These are phyloP conservation scores for Tholera decimalis DNA, from an alignment of 2,888 invertebrate genomes.

Conservation along the genomic window DNA sequence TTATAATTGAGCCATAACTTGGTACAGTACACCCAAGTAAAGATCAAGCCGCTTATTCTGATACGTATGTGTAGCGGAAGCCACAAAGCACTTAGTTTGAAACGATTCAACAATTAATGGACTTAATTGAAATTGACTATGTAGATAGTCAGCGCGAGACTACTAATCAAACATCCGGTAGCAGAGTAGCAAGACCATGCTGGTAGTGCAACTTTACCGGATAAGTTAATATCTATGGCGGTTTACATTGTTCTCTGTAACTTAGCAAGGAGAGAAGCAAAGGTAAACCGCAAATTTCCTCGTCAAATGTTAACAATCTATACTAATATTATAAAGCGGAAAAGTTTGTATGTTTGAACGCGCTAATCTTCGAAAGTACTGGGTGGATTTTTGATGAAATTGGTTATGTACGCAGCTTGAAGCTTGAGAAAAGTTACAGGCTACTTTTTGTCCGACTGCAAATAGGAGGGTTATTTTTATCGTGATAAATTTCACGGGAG, in stretches of 20 bases:
- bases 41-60: conserved; percentile 22
- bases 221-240: not conserved
- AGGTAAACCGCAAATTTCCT: no score
- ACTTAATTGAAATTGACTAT: conserved; percentile 59
- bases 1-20: not conserved
- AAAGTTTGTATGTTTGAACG: no score
- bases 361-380: no score
- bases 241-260: not conserved
- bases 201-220: conserved; percentile 1
- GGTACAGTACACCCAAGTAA: not conserved
- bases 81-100: conserved; percentile 57
- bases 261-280: not conserved
- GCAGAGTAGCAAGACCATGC: conserved; percentile 28
- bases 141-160: conserved; percentile 29
- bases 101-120: conserved; percentile 58
- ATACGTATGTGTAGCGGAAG: conserved; percentile 18
- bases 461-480: no score
- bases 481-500: no score
- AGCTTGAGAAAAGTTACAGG: no score
- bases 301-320: no score
- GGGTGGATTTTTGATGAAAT: no score
- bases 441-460: no score
- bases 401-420: no score
- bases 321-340: no score
- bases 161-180: conserved; percentile 57